phyloP scores from a whole-genome alignment of 2,888 invertebrate species.

The Caenorhabditis wallacei region DNA sequence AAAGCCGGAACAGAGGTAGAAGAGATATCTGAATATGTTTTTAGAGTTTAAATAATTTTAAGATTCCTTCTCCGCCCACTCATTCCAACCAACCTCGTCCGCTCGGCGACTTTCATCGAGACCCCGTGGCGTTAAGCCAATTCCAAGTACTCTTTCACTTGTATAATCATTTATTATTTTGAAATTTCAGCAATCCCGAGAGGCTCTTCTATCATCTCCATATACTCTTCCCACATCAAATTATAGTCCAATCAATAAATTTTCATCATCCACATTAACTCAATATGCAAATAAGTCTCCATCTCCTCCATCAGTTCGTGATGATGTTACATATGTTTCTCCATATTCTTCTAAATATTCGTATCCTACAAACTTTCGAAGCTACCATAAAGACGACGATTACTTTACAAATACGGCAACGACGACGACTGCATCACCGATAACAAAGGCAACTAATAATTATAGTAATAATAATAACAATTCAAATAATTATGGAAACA shows the following conservation, averaged over 20 bases:
- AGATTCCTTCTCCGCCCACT: conserved; percentile 79
- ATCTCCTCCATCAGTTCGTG: conserved; percentile 38
- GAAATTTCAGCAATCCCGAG: conserved; percentile 54
- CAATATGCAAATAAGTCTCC: conserved; percentile 55
- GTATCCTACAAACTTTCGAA: conserved; percentile 65
- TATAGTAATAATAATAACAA: conserved; percentile 59
- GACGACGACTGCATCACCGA: conserved; percentile 34
- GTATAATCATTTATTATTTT: background rate
- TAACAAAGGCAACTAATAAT: conserved; percentile 4
- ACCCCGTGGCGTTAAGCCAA: conserved; percentile 76
- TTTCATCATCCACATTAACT: conserved; percentile 59
- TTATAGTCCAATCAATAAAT: conserved; percentile 50
- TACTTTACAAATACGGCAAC: conserved; percentile 57
- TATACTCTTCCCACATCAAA: conserved; percentile 33
- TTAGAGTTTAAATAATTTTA: background rate
- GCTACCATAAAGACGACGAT: conserved; percentile 66
- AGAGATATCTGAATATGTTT: no score
- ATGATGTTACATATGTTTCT: conserved; percentile 52
- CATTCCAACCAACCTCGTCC: conserved; percentile 78
- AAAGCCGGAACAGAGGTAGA: conserved; percentile 78
- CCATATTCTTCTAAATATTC: conserved; percentile 64
- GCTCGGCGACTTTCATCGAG: conserved; percentile 79
- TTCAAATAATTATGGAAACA: conserved; percentile 51
- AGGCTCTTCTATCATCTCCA: conserved; percentile 50
- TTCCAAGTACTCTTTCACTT: conserved; percentile 10